Base-by-base conservation (phyloP, 2,888 invertebrate genomes). In the Gnatocerus cornutus region DNA sequence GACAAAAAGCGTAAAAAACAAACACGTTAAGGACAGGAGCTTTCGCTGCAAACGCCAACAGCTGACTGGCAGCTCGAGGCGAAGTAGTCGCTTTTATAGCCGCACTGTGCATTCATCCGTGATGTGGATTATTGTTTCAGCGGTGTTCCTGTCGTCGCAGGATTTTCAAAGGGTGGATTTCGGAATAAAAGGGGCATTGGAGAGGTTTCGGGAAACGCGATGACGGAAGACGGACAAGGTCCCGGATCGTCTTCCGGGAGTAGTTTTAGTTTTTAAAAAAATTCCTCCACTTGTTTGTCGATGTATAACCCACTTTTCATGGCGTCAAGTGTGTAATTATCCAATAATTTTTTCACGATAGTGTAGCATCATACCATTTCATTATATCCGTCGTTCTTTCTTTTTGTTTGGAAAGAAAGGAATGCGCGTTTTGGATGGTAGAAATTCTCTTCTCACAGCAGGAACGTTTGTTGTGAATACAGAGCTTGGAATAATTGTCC, bases 21-120 rank as follows among this genome's bases (percentile, higher is more conserved):
- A 41, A 29, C 41, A 13, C 43, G 43, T n/a, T 33, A 6, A 6
- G 33, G 21, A 21, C 21, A 69, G 52, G 66, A 73, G 63, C 70
- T 71, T 73, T 71, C 73, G 68, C 74, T 71, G 71, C 78, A 75
- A 73, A 73, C 63, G 73, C 71, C 76, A 78, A 81, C 83, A 81
- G 81, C 82, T 82, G 83, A 83, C 82, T 81, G 81, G 71, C 75
- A 74, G 76, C 76, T 78, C 74, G 71, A 41, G 75, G 77, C 76
- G 71, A 63, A 72, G 76, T 76, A 67, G 77, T 71, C 68, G 75
- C 80, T 81, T 81, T 76, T 83, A 82, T 83, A 82, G 80, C 71
- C 73, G 74, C 73, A 71, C 69, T 74, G 78, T 73, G 72, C 75
- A 76, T 73, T 76, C 71, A 73, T 41, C 68, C 48, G 33, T 69